Percentiles rank a stretch among this genome's conserved stretches.
phyloP scores from a whole-genome alignment of 2,888 invertebrate species.

The Tenthredo distinguenda region DNA sequence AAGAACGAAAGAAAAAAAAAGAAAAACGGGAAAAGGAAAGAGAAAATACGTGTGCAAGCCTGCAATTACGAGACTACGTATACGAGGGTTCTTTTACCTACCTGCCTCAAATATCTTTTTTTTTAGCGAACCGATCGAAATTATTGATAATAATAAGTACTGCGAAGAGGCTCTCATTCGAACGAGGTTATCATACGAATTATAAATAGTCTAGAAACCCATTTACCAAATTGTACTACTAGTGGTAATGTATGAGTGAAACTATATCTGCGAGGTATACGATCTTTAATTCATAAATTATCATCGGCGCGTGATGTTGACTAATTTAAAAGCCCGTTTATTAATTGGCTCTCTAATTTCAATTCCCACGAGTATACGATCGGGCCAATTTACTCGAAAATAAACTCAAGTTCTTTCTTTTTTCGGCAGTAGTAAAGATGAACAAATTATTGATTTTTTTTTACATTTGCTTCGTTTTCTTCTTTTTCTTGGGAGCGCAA shows the following conservation, averaged over 20 bases:
- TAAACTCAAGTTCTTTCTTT: not conserved
- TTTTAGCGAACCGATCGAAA: not conserved
- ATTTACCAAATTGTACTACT: not conserved
- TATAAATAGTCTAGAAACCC: not conserved
- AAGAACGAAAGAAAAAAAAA: not conserved
- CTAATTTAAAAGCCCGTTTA: conserved; percentile 9
- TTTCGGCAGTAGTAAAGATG: not conserved
- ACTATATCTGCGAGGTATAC: not conserved
- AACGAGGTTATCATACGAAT: not conserved
- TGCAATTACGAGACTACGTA: not conserved
- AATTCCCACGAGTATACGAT: not conserved
- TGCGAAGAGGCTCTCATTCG: not conserved
- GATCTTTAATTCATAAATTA: not conserved
- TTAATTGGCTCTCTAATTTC: conserved; percentile 12
- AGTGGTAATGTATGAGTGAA: not conserved
- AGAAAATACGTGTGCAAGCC: not conserved
- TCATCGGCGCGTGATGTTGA: not conserved
- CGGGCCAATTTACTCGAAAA: not conserved
- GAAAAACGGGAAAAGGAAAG: not conserved
- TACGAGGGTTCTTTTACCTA: not conserved
- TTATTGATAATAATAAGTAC: not conserved
- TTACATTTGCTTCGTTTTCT: too few relatives aligned
- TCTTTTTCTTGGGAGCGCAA: too few relatives aligned
- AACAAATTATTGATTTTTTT: not conserved
- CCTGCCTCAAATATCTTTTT: not conserved